Evolutionary conservation across 2,888 invertebrate species (phyloP), one percentile per base, ranked within the genome.

Genomic region (Eilema depressum): DNA sequence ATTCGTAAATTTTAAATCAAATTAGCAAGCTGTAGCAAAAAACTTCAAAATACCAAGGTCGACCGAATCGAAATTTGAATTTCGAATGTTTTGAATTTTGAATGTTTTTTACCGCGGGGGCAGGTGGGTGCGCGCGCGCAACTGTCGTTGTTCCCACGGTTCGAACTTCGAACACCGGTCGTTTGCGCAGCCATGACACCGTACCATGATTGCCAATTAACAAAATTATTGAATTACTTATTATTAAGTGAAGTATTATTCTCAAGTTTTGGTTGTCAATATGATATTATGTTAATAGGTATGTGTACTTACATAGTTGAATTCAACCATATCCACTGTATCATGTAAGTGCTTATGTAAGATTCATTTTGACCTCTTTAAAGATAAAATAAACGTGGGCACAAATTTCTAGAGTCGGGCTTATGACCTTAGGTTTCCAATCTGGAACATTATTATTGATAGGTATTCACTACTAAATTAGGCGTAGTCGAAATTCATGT

Each of bases 141-240:
- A 94, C 94, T 94, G 94, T 93, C 93, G 92, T 86, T 82, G 88
- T 95, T 95, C 95, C 94, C 95, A 95, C 95, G 95, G 89, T 87
- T 85, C 83, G 83, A 69, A 69, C 72, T 73, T 69, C 87, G 88
- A 85, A 87, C 94, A 93, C 94, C 94, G 92, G 94, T 86, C 91
- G 85, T 85, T 85, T 84, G 82, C 78, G 84, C 84, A 85, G 84
- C 83, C 85, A 84, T 83, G 88, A 86, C 88, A 91, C 89, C 89
- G 91, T 91, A 91, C 88, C 90, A 90, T 91, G 91, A 92, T 92
- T 92, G 92, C 92, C 92, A 93, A 94, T 93, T 93, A 93, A 90
- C 86, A 88, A 91, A 89, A 90, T 89, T 91, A 81, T 82, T 79
- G 70, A 73, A 76, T 75, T 75, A 75, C 69, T 74, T 69, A 69